Evolutionary conservation across 2,888 invertebrate genomes (phyloP).

Genomic region (Cinara cedri): DNA sequence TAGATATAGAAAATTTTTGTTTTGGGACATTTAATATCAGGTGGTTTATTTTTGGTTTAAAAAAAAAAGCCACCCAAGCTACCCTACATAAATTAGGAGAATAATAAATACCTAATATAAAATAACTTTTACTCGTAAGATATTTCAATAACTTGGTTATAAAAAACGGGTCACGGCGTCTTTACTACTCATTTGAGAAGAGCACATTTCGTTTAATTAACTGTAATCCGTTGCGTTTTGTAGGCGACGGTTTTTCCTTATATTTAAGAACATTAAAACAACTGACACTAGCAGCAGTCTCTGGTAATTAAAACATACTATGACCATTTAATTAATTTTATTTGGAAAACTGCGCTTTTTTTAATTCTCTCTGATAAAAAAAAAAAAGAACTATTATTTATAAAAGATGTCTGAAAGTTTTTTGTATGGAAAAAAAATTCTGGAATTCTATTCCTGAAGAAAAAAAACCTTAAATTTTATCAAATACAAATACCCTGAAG

Average conservation of each 20-base stretch:
- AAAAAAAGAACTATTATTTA: slow-evolving; percentile 28
- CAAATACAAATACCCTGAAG: background rate
- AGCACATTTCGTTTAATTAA: slow-evolving; percentile 24
- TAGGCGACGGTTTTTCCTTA: slow-evolving; percentile 25
- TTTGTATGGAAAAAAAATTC: no score
- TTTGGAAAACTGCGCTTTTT: slow-evolving; percentile 33
- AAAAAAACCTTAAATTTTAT: slow-evolving; percentile 22
- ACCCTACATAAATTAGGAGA: no score
- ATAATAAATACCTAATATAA: no score
- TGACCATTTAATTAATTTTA: slow-evolving; percentile 46
- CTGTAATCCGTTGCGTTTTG: slow-evolving; percentile 38
- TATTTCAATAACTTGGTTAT: background rate
- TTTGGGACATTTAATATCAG: no score
- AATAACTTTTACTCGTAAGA: no score
- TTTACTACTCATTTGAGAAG: background rate
- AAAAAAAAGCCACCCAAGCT: no score
- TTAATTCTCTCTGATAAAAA: slow-evolving; percentile 22
- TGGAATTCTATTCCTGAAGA: slow-evolving; percentile 7
- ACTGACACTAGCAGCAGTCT: slow-evolving; percentile 48
- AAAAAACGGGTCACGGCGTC: background rate
- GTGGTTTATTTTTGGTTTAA: no score
- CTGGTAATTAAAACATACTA: slow-evolving; percentile 48
- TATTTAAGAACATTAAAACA: slow-evolving; percentile 36
- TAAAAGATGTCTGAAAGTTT: slow-evolving; percentile 23
- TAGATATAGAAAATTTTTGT: no score